Evolutionary conservation across 2,113 vertebrate genomes (phyloP), one percentile per base, ranked within the genome.

Genomic region (Hemibagrus wyckioides): DNA sequence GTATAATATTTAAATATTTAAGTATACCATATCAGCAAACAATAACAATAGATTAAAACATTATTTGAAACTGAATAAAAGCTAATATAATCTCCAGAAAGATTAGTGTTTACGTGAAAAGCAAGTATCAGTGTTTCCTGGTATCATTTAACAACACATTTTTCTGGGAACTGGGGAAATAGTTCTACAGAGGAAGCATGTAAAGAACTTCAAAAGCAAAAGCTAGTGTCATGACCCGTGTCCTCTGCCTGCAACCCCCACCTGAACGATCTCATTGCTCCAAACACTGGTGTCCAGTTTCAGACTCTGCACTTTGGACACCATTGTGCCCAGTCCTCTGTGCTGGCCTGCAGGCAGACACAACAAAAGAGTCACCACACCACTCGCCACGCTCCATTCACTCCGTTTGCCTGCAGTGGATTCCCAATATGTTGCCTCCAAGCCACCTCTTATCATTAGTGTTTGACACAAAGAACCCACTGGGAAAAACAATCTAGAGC

Each of bases 241-340:
- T 41, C 41, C 50, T 23, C n/a, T 63, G 56, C 56, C 7, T 15
- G 28, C 61, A 73, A 84, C 50, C 52, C 80, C 48, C 69, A 99
- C 97, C 97, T 99, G 97, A 25, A 99, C 97, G 0, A 99, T 97
- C 91, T 99, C 97, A 7, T 99, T 99, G 94, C 96, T 99, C 98
- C 98, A 99, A 36, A 99, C 93, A 0, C 97, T 98, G 23, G 96
- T 99, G 94, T 99, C 98, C 71, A 99, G 94, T 93, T 99, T 99
- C 92, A 99, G 95, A 87, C 98, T 99, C 92, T 99, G 98, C 59
- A 99, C 98, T 90, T 99, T 99, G 5, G 98, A 99, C 76, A 99
- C 94, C 90, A 96, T 97, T 0, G 97, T 97, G 41, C 98, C 97
- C 92, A 99, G 93, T 87, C 97, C 95, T 92, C 98, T 93, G 92